These are phyloP conservation scores for Cirrhinus molitorella DNA, from an alignment of 2,797 vertebrate genomes.

Conservation along the genomic window DNA sequence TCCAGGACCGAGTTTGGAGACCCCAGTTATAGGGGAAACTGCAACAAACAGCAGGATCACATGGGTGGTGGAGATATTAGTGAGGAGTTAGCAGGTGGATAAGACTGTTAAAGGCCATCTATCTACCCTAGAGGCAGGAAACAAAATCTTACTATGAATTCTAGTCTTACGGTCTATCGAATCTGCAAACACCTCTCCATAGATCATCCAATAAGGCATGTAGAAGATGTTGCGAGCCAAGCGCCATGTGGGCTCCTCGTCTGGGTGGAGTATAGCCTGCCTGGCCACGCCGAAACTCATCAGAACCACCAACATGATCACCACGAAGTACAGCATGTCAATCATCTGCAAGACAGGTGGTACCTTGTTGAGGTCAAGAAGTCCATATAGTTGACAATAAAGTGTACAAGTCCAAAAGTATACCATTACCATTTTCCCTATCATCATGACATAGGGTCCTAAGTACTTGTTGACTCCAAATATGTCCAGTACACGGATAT, in stretches of 20 bases:
- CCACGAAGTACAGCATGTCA: constrained; percentile 99
- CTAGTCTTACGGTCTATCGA: constrained; percentile 99
- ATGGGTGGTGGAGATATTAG: not conserved
- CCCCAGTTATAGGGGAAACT: not conserved
- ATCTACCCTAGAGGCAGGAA: constrained; percentile 95
- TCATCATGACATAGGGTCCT: constrained; percentile 99
- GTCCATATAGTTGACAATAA: not conserved
- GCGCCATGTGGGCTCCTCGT: constrained; percentile 97
- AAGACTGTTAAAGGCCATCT: constrained; percentile 78
- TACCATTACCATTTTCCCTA: constrained; percentile 94
- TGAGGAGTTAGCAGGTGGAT: constrained; percentile 19
- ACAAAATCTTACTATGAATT: constrained; percentile 99
- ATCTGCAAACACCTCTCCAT: constrained; percentile 99
- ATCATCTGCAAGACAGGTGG: constrained; percentile 87
- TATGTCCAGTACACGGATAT: constrained; percentile 97
- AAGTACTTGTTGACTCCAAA: constrained; percentile 99
- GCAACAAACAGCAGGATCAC: not conserved
- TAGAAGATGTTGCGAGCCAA: constrained; percentile 99
- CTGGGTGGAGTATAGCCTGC: constrained; percentile 96
- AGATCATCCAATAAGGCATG: constrained; percentile 99
- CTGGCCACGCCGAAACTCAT: constrained; percentile 99
- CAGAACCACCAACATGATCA: constrained; percentile 98
- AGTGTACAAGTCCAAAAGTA: not conserved
- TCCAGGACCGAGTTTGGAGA: too few relatives aligned
- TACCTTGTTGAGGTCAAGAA: not conserved